Conservation (phyloP, 2,888 invertebrate genomes). For the Eristalis tenax region DNA sequence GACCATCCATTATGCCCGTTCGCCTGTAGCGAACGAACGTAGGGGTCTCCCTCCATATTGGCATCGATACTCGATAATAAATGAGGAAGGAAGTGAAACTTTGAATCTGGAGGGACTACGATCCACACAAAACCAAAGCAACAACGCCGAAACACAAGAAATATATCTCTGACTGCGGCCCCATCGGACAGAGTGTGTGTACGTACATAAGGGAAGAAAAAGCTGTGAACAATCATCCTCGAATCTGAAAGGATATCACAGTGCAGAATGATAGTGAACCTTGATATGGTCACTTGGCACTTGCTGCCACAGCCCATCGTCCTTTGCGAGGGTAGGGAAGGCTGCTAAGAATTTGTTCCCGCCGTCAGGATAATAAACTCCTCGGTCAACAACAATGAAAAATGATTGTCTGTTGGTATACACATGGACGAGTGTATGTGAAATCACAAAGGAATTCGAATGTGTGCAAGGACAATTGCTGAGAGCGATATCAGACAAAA, state of each 20-base stretch:
- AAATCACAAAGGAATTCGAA: background rate
- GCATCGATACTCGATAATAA: constrained; percentile 58
- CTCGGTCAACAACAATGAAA: constrained; percentile 21
- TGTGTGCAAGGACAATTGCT: constrained; percentile 40
- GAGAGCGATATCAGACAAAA: constrained; percentile 32
- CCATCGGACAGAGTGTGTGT: background rate
- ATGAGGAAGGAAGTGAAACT: constrained; percentile 62
- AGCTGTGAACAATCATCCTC: constrained; percentile 61
- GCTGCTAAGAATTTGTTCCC: constrained; percentile 41
- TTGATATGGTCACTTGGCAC: constrained; percentile 58
- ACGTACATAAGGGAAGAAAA: constrained; percentile 4
- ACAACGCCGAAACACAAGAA: constrained; percentile 37
- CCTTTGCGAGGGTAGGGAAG: background rate
- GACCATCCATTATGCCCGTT: constrained; percentile 23
- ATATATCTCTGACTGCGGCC: constrained; percentile 49
- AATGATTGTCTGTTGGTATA: background rate
- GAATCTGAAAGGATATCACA: constrained; percentile 32
- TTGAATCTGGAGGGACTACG: constrained; percentile 45
- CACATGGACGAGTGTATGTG: background rate
- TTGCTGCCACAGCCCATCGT: constrained; percentile 16
- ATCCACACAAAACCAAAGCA: constrained; percentile 8
- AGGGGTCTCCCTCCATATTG: background rate
- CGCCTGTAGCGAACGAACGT: constrained; percentile 34
- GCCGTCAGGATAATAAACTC: constrained; percentile 47
- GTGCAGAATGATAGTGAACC: constrained; percentile 31